phyloP scores from a whole-genome alignment of 2,113 vertebrate species.

The Sisor rabdophorus region DNA sequence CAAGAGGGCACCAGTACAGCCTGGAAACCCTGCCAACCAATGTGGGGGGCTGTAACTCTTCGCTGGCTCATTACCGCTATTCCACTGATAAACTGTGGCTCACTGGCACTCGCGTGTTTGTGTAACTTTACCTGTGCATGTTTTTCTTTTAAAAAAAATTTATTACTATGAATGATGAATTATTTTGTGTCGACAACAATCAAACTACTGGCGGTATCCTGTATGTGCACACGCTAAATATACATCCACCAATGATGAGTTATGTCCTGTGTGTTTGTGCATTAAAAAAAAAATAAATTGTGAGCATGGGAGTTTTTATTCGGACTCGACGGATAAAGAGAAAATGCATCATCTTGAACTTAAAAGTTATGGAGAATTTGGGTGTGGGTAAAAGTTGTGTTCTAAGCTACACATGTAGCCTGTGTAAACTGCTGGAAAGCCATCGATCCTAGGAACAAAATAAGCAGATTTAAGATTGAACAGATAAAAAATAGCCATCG shows the following conservation, averaged over 20 bases:
- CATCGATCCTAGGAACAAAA: no score
- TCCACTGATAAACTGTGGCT: not conserved
- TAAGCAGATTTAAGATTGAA: no score
- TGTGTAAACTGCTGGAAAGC: no score
- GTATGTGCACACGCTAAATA: conserved; percentile 35
- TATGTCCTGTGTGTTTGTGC: conserved; percentile 79
- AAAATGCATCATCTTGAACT: no score
- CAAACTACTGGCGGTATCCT: conserved; percentile 62
- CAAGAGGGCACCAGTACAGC: no score
- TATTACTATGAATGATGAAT: not conserved
- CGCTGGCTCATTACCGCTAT: not conserved
- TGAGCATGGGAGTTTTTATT: conserved; percentile 24
- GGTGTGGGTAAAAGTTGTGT: no score
- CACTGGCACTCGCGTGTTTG: not conserved
- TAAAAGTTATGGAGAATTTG: no score
- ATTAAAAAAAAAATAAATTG: conserved; percentile 72
- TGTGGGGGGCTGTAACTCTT: no score
- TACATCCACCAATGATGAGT: conserved; percentile 61
- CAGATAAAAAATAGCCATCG: no score
- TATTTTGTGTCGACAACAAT: conserved; percentile 69
- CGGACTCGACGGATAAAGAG: not conserved
- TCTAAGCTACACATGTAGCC: no score
- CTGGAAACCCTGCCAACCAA: no score
- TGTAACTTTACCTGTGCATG: not conserved
- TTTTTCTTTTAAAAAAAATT: not conserved